These are phyloP conservation scores for Rhodinocichla rosea DNA, from an alignment of 2,113 vertebrate species.

Conservation along the genomic window DNA sequence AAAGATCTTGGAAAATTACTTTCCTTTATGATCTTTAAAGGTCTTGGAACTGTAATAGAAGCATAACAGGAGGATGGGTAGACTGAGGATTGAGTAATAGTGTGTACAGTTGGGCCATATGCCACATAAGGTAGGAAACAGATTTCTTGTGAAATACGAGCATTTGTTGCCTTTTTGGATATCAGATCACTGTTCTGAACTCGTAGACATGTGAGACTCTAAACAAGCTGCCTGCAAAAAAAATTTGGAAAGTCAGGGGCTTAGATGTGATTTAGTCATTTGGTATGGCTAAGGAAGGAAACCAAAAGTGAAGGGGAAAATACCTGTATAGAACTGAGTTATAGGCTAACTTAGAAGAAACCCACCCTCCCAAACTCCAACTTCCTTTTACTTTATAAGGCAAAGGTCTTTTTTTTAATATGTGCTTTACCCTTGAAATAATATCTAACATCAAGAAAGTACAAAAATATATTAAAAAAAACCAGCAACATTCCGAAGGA, in stretches of 20 bases:
- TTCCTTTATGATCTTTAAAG: not conserved
- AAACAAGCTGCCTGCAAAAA: not conserved
- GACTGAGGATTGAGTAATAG: not conserved
- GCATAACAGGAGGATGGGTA: not conserved
- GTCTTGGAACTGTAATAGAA: not conserved
- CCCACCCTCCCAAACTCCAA: not conserved
- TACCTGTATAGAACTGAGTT: not conserved
- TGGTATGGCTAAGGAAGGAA: not conserved
- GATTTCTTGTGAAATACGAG: not conserved
- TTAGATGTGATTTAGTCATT: not conserved
- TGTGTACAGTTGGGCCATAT: not conserved
- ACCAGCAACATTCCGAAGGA: not conserved
- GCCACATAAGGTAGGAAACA: not conserved
- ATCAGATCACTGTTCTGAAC: not conserved
- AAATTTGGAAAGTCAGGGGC: not conserved
- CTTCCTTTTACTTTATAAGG: not conserved
- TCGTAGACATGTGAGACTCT: not conserved
- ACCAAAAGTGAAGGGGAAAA: not conserved
- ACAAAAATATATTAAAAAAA: not conserved
- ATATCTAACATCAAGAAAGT: not conserved
- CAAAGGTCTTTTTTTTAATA: not conserved
- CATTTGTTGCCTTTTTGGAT: not conserved
- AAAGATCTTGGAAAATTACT: not conserved
- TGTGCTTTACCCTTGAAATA: not conserved
- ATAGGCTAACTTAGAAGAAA: not conserved